A percentile compares a stretch with the other conserved stretches of the same genome.
phyloP scores from a whole-genome alignment of 2,113 vertebrate genomes.

The Mormyrus iriodes region DNA sequence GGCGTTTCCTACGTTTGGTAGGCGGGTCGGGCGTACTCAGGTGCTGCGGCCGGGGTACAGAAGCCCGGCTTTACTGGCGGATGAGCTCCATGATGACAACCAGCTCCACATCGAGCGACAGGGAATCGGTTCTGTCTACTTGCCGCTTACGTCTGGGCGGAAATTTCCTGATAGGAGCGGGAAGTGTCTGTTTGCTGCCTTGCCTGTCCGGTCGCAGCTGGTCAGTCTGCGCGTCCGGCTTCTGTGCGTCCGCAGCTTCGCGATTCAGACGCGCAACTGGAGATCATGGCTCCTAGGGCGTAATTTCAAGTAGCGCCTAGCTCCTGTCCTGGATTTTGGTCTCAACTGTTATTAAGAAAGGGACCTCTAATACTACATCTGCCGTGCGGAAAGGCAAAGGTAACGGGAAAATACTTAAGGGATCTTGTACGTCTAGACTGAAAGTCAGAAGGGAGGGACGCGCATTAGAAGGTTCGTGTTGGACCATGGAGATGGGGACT shows the following conservation, averaged over 20 bases:
- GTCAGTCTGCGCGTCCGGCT: neutral
- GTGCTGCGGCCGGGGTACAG: conserved; percentile 21
- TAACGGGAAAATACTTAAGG: conserved; percentile 19
- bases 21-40: conserved; percentile 26
- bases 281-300: neutral
- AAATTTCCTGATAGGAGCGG: conserved; percentile 12
- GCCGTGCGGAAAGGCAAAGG: conserved; percentile 22
- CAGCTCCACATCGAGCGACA: conserved; percentile 19
- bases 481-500: conserved; percentile 50
- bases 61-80: neutral
- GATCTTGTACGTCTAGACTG: neutral
- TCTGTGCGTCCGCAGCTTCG: neutral
- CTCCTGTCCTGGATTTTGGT: neutral
- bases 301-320: neutral
- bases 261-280: neutral
- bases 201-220: neutral
- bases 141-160: neutral
- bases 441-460: conserved; percentile 18
- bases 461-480: conserved; percentile 20
- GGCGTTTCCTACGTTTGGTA: neutral
- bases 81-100: conserved; percentile 31
- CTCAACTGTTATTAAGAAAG: neutral
- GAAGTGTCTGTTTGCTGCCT: neutral
- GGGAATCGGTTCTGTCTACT: neutral
- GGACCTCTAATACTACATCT: conserved; percentile 30